These are phyloP conservation scores for Lasioglossum oenotherae DNA, from an alignment of 2,888 invertebrate genomes.

Conservation along the genomic window DNA sequence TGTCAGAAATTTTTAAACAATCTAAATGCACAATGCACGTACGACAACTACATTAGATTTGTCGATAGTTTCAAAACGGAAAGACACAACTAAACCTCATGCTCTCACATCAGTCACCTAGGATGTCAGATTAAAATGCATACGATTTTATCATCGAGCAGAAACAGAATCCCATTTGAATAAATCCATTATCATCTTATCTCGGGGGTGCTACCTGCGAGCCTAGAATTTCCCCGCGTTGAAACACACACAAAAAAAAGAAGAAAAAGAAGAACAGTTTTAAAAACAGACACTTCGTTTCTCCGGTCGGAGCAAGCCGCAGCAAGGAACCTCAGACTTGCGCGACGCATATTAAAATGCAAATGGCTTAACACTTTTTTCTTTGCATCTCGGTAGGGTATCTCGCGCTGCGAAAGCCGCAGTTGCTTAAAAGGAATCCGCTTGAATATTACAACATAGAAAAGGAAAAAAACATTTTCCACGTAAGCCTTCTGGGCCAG, in stretches of 20 bases:
- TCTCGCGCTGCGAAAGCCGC: not conserved
- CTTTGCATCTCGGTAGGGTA: not conserved
- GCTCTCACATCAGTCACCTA: not conserved
- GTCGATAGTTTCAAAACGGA: not conserved
- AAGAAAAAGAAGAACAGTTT: not conserved
- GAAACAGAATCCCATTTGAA: not conserved
- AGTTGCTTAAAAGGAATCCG: constrained; percentile 28
- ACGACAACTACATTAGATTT: not conserved
- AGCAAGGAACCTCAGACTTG: not conserved
- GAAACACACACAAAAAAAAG: not conserved
- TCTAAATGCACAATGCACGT: too few relatives aligned
- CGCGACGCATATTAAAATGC: constrained; percentile 15
- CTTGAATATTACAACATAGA: constrained; percentile 7
- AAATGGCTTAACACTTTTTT: constrained; percentile 24
- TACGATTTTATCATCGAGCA: not conserved
- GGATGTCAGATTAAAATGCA: not conserved
- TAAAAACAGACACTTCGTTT: constrained; percentile 11
- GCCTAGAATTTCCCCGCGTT: not conserved
- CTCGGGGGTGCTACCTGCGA: not conserved
- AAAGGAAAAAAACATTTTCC: not conserved
- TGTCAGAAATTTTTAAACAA: too few relatives aligned
- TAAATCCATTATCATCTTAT: constrained; percentile 3
- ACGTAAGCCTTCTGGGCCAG: not conserved
- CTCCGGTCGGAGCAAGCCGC: constrained; percentile 1
- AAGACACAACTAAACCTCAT: not conserved